Evolutionary conservation across 2,797 vertebrate genomes (phyloP), one percentile per base, ranked within the genome.

Genomic region (Peromyscus nudipes): DNA sequence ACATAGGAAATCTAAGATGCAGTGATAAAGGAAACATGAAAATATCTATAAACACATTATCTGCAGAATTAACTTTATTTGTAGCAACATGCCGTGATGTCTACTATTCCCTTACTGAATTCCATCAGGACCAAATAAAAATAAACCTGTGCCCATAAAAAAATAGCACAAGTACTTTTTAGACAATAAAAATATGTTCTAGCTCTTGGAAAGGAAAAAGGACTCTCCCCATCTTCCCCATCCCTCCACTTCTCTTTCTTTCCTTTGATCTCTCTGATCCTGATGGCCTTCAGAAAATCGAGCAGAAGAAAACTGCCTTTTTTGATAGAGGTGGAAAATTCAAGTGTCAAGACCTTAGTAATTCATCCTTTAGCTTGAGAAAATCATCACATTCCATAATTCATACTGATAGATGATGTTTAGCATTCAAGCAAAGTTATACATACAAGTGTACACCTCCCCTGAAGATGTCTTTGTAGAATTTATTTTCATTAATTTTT

Each of bases 31-130:
- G 8, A 65, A 89, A 87, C 10, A 80, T 55, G 6, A 89, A 96
- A 91, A 92, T 69, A 85, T 17, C 6, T 73, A 84, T 71, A 57
- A 29, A 19, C 57, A 86, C 4, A 91, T 0, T 55, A 34, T 82
- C 25, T 64, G 14, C 16, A 77, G 46, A 86, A 4, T 94, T 69
- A 92, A 91, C 69, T n/a, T 89, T 43, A 95, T 93, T 92, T 92
- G 9, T 94, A 87, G 92, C 3, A 81, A 88, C 21, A 69, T 37
- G 69, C 4, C 64, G 10, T 57, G 82, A 76, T 82, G 46, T 73
- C 21, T 25, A 96, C 82, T 80, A 49, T 81, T 69, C 7, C 71
- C 19, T 91, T 79, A 89, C 21, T 94, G 34, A 91, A 94, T 92
- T 60, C 14, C 6, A 94, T 55, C 12, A 77, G 4, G 94, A 77